Conservation (phyloP, 2,113 vertebrate genomes). For the Pollimyrus isidori region DNA sequence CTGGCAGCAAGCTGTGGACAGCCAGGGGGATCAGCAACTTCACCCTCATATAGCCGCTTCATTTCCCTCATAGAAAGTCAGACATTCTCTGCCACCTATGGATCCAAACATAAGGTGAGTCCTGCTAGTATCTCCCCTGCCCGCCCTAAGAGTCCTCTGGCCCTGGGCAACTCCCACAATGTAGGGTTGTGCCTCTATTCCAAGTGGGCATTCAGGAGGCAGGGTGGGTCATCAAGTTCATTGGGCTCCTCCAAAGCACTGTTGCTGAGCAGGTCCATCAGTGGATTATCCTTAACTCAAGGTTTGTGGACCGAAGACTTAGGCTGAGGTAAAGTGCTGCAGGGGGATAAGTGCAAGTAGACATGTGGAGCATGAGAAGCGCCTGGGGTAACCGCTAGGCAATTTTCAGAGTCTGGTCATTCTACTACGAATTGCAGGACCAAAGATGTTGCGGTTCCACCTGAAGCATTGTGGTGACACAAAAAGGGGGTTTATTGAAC, state of each 20-base stretch:
- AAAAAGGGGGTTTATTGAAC: background rate
- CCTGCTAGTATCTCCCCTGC: background rate
- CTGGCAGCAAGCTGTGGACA: background rate
- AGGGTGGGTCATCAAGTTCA: no score
- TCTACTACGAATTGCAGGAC: background rate
- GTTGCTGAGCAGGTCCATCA: background rate
- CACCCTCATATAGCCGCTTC: no score
- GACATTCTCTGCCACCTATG: background rate
- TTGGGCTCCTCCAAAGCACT: no score
- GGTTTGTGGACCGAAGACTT: no score
- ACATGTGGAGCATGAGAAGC: no score
- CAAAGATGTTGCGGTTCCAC: background rate
- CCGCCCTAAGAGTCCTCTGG: background rate
- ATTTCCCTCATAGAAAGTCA: no score
- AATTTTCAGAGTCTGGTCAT: background rate
- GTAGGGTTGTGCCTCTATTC: background rate
- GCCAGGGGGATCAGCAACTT: no score
- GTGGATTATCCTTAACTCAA: no score
- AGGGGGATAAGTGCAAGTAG: no score
- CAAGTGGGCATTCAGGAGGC: background rate
- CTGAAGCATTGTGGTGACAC: background rate
- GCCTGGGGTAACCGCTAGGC: no score
- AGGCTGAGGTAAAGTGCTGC: no score
- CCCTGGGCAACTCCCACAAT: background rate
- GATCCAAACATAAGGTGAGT: background rate